Base-by-base conservation (phyloP, 2,113 vertebrate species). In the Porphyrio hochstetteri region DNA sequence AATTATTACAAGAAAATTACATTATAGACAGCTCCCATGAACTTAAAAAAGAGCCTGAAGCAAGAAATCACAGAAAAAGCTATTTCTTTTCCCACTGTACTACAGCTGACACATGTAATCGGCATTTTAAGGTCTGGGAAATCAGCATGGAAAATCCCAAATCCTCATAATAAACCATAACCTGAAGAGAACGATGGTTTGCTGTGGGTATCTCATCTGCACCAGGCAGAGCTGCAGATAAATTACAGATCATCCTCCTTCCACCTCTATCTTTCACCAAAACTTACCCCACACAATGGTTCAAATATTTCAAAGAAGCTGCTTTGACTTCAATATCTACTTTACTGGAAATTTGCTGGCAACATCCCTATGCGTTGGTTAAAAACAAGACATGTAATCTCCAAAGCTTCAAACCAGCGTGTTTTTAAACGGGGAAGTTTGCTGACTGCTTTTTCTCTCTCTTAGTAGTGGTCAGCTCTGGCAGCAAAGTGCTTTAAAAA, bases 321-420 rank as follows among this genome's bases (percentile, higher is more conserved):
- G 86, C 70, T 91, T 81, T 50, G 69, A 95, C 69, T 96, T 95
- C 95, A 97, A 95, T 72, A 55, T 56, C 56, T 70, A 71, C 74
- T 86, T 98, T 97, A 97, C 97, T 96, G 97, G 97, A 98, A 98
- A 88, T 93, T 75, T 92, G 46, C 86, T 95, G 96, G 95, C 75
- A 67, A 76, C 17, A 9, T 82, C 60, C 75, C 72, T 83, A 71
- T 24, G 55, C 83, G 18, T 11, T 78, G 72, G 90, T 93, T 96
- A 94, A 97, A 96, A 95, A 85, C 74, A 96, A 95, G 88, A 86
- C 57, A 83, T 61, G 76, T 68, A 89, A 97, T 94, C 91, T 93
- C 92, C 88, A 92, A 95, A 93, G 55, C 90, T 97, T 95, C 96
- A 92, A 94, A 93, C 84, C 64, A 79, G 85, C 10, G 9, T 53